Evolutionary conservation across 2,888 invertebrate species (phyloP).

Genomic region (Carpatolechia fugitivella): DNA sequence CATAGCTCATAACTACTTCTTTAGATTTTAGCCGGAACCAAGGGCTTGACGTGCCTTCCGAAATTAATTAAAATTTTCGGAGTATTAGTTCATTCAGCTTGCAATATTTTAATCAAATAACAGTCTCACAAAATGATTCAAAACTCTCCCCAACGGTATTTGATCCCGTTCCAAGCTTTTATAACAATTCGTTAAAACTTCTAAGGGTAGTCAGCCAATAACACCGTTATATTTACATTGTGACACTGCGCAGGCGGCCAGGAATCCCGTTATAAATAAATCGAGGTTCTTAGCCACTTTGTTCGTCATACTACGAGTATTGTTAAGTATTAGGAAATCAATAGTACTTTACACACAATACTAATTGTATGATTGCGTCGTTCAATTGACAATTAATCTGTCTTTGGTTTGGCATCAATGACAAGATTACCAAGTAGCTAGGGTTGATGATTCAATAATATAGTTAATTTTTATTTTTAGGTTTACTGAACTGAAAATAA

Average conservation of each 20-base stretch:
- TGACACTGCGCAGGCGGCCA: neutral
- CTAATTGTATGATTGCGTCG: neutral
- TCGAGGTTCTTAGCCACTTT: neutral
- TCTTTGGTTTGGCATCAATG: neutral
- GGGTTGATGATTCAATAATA: neutral
- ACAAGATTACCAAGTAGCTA: too few species aligned
- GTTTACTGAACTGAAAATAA: neutral
- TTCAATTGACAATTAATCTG: neutral
- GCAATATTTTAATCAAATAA: too few species aligned
- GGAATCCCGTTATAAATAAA: neutral
- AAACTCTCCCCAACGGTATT: too few species aligned
- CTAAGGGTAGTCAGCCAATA: neutral
- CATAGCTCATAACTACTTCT: too few species aligned
- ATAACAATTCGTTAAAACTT: too few species aligned
- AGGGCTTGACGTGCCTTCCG: too few species aligned
- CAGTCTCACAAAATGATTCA: too few species aligned
- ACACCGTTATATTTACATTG: neutral
- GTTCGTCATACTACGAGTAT: neutral
- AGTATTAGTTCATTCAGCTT: too few species aligned
- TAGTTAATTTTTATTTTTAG: neutral
- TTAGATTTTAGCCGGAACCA: too few species aligned
- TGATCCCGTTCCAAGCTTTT: too few species aligned
- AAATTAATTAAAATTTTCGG: too few species aligned
- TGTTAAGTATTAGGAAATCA: neutral
- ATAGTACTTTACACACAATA: constrained; percentile 1